These are phyloP conservation scores for Nothura maculosa DNA, from an alignment of 2,797 vertebrate species.

Conservation along the genomic window DNA sequence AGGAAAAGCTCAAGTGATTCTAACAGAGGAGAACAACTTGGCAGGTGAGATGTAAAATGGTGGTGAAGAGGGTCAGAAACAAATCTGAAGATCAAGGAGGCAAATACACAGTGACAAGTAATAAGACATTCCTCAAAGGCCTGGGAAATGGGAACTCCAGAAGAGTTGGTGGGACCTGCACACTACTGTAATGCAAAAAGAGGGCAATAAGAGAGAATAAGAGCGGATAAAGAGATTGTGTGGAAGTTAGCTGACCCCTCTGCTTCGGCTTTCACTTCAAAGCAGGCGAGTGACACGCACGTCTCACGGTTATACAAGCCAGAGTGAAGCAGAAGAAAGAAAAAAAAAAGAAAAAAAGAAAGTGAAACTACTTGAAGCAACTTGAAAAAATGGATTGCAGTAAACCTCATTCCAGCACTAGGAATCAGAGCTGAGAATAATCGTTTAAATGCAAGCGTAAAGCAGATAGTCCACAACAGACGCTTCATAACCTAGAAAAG, in stretches of 20 bases:
- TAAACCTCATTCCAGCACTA: background rate
- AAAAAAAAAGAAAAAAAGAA: no score
- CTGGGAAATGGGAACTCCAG: background rate
- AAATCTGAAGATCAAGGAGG: constrained; percentile 29
- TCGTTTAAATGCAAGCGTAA: background rate
- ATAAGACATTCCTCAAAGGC: constrained; percentile 32
- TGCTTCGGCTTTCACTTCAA: background rate
- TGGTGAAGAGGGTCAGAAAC: constrained; percentile 48
- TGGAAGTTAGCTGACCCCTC: background rate
- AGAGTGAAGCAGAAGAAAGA: background rate
- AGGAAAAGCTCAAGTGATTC: constrained; percentile 52
- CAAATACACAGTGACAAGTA: constrained; percentile 54
- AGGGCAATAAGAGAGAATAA: background rate
- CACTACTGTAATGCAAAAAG: background rate
- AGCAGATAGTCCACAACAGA: background rate
- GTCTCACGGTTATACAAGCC: background rate
- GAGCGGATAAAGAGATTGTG: background rate
- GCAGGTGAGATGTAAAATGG: constrained; percentile 55
- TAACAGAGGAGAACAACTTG: constrained; percentile 51
- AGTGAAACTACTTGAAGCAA: background rate
- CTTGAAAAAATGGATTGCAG: rapidly evolving
- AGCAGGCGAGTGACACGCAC: background rate
- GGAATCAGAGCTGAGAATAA: background rate
- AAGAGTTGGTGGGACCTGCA: background rate
- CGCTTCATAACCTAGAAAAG: background rate